Conservation (phyloP, 2,888 invertebrate genomes). For the Xestia ashworthii region DNA sequence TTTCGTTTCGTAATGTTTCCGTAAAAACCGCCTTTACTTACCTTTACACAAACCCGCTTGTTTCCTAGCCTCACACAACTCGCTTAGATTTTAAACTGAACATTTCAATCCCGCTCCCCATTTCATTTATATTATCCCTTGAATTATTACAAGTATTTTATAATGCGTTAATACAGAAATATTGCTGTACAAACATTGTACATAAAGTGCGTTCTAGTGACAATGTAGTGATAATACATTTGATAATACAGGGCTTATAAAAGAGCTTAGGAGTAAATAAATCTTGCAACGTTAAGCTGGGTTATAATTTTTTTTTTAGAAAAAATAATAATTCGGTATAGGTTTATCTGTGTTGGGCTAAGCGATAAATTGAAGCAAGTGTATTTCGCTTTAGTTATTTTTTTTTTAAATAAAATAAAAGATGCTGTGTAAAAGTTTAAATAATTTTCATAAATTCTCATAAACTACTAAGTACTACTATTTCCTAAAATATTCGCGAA, state of each 20-base stretch:
- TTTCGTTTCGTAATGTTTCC: no score
- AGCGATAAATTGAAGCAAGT: not conserved
- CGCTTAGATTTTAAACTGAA: constrained; percentile 80
- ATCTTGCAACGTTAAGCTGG: constrained; percentile 43
- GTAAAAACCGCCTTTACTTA: not conserved
- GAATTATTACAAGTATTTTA: constrained; percentile 86
- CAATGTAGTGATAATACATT: constrained; percentile 36
- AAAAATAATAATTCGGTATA: constrained; percentile 17
- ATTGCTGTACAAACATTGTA: constrained; percentile 80
- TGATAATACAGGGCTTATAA: constrained; percentile 44
- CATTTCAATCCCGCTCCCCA: constrained; percentile 80
- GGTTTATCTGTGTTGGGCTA: constrained; percentile 14
- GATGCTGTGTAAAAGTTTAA: not conserved
- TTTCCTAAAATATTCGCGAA: no score
- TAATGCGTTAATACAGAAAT: constrained; percentile 85
- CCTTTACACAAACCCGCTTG: not conserved
- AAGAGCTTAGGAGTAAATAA: constrained; percentile 37
- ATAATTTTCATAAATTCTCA: not conserved
- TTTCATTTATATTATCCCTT: constrained; percentile 82
- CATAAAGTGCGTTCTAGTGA: constrained; percentile 62
- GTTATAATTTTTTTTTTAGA: constrained; percentile 27
- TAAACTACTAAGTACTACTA: no score
- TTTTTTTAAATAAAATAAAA: not conserved
- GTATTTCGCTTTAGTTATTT: not conserved
- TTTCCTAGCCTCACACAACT: constrained; percentile 59